Evolutionary conservation across 2,888 invertebrate genomes (phyloP), one percentile per base, ranked within the genome.

Genomic region (Idaea dimidiata): DNA sequence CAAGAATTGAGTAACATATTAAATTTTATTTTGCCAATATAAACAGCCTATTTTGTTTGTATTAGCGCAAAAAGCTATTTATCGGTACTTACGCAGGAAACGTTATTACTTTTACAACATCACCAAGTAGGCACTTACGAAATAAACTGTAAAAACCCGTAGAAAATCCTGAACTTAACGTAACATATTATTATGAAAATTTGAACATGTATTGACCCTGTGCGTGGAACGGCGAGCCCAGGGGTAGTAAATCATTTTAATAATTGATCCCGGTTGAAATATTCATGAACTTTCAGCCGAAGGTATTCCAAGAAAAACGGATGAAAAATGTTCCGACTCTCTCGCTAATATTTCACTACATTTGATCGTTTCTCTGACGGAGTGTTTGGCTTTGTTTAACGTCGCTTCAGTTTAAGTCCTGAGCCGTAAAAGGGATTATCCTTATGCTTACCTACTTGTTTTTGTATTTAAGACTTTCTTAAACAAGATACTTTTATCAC

Each of bases 161-260:
- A 65, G 67, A 66, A 74, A 76, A 74, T 71, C 71, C 71, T 65
- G 74, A 72, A 64, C 68, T 71, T 71, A 70, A 62, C 69, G 69
- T 74, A 68, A 68, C 65, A 65, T 75, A 71, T 73, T 75, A 77
- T 73, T 75, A 77, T 73, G 71, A 79, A 78, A 83, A 81, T 72
- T 74, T 76, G 75, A 74, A 75, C 76, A 77, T 71, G 80, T 80
- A 80, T 79, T 80, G 74, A 72, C 69, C 72, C 75, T 71, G 74
- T 77, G 72, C 79, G 80, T 83, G 84, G 79, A 77, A 79, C 78
- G 74, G 75, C 75, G 73, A 77, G 69, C 78, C 76, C 69, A 77
- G 75, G 79, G 81, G 86, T 81, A 86, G 88, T 91, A 91, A 91
- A 91, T 91, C 90, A 91, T 91, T 88, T 91, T 89, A 91, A 92